These are phyloP conservation scores for Eristalis tenax DNA, from an alignment of 2,888 invertebrate genomes.

Conservation along the genomic window DNA sequence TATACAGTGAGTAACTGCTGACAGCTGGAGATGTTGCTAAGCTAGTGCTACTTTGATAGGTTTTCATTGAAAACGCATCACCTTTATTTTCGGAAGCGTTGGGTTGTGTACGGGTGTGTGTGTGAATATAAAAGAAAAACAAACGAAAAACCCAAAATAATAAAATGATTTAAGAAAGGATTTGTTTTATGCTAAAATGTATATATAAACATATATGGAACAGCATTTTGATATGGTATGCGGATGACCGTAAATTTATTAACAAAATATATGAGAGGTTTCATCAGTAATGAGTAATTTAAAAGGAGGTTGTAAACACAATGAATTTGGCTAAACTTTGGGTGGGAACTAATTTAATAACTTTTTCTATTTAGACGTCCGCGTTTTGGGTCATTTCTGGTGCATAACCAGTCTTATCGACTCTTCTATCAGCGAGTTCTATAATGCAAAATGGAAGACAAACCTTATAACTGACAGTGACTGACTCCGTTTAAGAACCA, in stretches of 20 bases:
- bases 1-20: constrained; percentile 80
- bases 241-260: background rate
- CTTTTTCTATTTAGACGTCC: too few species aligned
- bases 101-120: background rate
- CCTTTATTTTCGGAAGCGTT: constrained; percentile 74
- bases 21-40: constrained; percentile 81
- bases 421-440: too few species aligned
- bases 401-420: too few species aligned
- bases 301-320: too few species aligned
- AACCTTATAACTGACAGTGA: too few species aligned
- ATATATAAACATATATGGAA: background rate
- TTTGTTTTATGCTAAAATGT: background rate
- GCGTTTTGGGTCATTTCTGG: too few species aligned
- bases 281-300: too few species aligned
- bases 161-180: constrained; percentile 17
- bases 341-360: too few species aligned
- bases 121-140: constrained; percentile 48
- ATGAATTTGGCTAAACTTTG: too few species aligned
- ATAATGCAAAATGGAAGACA: too few species aligned
- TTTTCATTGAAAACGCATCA: constrained; percentile 81
- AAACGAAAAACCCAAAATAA: constrained; percentile 72
- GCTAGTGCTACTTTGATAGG: constrained; percentile 81
- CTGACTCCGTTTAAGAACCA: too few species aligned
- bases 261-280: background rate
- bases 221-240: background rate